Evolutionary conservation across 1,140 invertebrate genomes (phyloP), one percentile per base, ranked within the genome.

Genomic region (Penaeus chinensis): DNA sequence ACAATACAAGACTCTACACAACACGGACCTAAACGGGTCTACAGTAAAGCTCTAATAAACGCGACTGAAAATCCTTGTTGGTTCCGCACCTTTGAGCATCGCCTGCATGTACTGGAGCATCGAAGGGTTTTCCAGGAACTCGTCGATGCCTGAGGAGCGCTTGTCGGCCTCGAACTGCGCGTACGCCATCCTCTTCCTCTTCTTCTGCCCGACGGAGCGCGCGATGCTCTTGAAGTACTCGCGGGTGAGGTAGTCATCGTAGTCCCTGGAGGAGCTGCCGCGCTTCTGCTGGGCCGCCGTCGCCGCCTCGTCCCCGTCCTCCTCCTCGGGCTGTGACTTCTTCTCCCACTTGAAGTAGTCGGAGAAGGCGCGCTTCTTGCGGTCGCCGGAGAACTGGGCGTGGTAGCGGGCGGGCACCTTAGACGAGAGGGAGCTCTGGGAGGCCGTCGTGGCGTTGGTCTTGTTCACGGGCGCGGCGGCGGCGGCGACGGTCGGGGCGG

Each of bases 221-320:
- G 85, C 85, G 74, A 87, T 83, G 74, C 54, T 87, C 85, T 87
- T 87, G 80, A 87, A 87, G 27, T 87, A 87, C 60, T 87, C 85
- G 20, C 80, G 27, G 3, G 85, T 87, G 18, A 87, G 71, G 85
- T 62, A 87, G 69, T 87, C 80, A 13, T 87, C 61, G 0, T 76
- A 11, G 22, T 82, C 79, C 78, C 66, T 82, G 42, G 66, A 8
- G 54, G 54, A 5, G 37, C 7, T 8, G 7, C 37, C 16, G 10
- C 54, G 54, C 54, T 54, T 54, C 54, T 54, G 54, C 54, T 54
- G 11, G 11, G 54, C 54, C 42, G 42, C 42, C 42, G n/a, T 27
- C 19, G 18, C n/a, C n/a, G n/a, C n/a, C 37, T 42, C 37, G 19
- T 19, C 76, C 10, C n/a, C 32, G n/a, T n/a, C 37, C 32, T 82